phyloP scores from a whole-genome alignment of 2,113 vertebrate species.

The Nettapus auritus region DNA sequence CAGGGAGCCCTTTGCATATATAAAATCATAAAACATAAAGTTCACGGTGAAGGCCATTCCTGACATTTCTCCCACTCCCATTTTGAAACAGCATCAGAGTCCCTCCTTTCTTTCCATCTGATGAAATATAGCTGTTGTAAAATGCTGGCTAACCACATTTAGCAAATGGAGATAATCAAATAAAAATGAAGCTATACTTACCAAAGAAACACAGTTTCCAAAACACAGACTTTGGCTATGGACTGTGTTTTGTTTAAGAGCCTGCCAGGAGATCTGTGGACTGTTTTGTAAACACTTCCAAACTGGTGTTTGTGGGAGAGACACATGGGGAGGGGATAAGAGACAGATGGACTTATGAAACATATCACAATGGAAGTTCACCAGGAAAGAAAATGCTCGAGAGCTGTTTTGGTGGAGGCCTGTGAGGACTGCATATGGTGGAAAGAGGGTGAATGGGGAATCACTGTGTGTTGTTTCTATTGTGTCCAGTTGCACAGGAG shows the following conservation, averaged over 20 bases:
- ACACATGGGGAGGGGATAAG: slow-evolving; percentile 8
- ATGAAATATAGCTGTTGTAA: slow-evolving; percentile 22
- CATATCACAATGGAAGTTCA: slow-evolving; percentile 10
- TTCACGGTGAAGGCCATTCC: background rate
- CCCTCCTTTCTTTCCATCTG: background rate
- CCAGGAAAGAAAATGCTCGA: background rate
- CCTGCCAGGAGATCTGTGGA: slow-evolving; percentile 53
- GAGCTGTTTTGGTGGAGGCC: background rate
- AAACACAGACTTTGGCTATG: slow-evolving; percentile 49
- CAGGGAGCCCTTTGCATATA: background rate
- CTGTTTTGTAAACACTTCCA: slow-evolving; percentile 52
- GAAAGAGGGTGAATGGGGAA: background rate
- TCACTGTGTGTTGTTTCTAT: background rate
- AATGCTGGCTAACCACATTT: slow-evolving; percentile 12
- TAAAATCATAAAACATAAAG: background rate
- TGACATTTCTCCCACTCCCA: background rate
- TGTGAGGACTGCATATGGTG: background rate
- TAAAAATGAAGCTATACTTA: slow-evolving; percentile 40
- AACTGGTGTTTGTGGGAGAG: slow-evolving; percentile 25
- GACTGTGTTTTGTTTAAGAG: slow-evolving; percentile 12
- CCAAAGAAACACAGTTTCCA: slow-evolving; percentile 35
- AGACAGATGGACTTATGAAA: slow-evolving; percentile 44
- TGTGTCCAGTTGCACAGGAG: background rate
- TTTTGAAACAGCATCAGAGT: background rate
- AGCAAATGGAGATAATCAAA: slow-evolving; percentile 32